A percentile compares a stretch with the other conserved stretches of the same genome.
These are phyloP conservation scores for Eristalis intricaria DNA, from an alignment of 2,888 invertebrate species.

Conservation along the genomic window DNA sequence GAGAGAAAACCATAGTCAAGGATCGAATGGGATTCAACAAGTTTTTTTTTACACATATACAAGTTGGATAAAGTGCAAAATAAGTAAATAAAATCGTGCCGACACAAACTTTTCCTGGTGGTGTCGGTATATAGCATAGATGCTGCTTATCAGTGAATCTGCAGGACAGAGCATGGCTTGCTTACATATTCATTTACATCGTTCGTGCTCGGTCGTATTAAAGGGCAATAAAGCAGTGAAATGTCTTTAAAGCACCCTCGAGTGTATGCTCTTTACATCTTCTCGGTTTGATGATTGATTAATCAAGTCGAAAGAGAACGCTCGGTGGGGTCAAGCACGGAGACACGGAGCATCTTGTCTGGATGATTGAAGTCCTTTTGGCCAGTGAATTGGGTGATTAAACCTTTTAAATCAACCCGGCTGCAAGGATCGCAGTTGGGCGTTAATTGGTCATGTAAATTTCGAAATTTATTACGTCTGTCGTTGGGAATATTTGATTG, in stretches of 20 bases:
- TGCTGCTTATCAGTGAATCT: constrained; percentile 27
- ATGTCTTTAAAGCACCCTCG: constrained; percentile 29
- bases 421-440: neutral
- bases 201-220: constrained; percentile 1
- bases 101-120: neutral
- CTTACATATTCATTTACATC: constrained; percentile 31
- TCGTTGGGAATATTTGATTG: neutral
- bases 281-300: constrained; percentile 36
- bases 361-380: neutral
- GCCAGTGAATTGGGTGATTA: neutral
- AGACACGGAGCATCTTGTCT: neutral
- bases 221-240: constrained; percentile 16
- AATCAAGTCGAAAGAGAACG: constrained; percentile 25
- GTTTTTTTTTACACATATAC: constrained; percentile 24
- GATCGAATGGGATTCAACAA: constrained; percentile 46
- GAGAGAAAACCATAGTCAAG: neutral
- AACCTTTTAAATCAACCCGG: neutral
- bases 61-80: constrained; percentile 4
- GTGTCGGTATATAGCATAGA: constrained; percentile 3
- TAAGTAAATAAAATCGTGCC: constrained; percentile 42
- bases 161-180: neutral
- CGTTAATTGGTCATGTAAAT: neutral
- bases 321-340: neutral
- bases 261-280: neutral
- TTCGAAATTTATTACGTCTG: neutral